phyloP scores from a whole-genome alignment of 2,797 vertebrate genomes.

The Rhynchonycteris naso region DNA sequence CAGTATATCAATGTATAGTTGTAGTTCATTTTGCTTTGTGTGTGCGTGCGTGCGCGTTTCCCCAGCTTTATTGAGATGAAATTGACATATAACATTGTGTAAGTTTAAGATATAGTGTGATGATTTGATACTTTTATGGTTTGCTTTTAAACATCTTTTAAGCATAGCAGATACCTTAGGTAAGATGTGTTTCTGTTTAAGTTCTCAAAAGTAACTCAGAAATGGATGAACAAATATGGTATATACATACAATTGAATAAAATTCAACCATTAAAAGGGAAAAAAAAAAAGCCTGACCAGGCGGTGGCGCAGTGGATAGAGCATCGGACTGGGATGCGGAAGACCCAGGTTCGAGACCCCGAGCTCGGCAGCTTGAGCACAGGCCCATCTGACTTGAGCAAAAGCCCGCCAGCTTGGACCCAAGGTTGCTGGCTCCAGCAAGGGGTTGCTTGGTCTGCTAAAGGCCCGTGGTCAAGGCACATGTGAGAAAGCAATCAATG shows the following conservation, averaged over 20 bases:
- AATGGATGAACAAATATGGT: not conserved
- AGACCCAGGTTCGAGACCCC: too few species aligned
- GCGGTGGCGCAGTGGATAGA: too few species aligned
- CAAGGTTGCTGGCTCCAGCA: too few species aligned
- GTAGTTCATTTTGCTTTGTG: not conserved
- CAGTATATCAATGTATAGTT: not conserved
- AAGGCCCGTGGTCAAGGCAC: too few species aligned
- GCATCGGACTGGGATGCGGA: too few species aligned
- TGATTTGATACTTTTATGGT: conserved; percentile 5
- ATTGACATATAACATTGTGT: not conserved
- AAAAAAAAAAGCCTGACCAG: too few species aligned
- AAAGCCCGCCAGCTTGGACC: too few species aligned
- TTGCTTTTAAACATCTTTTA: conserved; percentile 57
- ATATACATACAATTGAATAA: not conserved
- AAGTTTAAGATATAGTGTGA: not conserved
- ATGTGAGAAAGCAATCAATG: too few species aligned
- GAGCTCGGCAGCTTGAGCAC: too few species aligned
- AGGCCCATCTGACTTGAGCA: too few species aligned
- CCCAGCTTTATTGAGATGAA: not conserved
- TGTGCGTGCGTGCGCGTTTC: not conserved
- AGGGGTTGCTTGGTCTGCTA: too few species aligned
- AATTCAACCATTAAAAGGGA: conserved; percentile 37
- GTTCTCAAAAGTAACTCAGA: not conserved
- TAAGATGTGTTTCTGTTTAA: conserved; percentile 38
- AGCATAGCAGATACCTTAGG: conserved; percentile 11